Base-by-base conservation (phyloP, 2,797 vertebrate species). In the Phoeniculus purpureus region DNA sequence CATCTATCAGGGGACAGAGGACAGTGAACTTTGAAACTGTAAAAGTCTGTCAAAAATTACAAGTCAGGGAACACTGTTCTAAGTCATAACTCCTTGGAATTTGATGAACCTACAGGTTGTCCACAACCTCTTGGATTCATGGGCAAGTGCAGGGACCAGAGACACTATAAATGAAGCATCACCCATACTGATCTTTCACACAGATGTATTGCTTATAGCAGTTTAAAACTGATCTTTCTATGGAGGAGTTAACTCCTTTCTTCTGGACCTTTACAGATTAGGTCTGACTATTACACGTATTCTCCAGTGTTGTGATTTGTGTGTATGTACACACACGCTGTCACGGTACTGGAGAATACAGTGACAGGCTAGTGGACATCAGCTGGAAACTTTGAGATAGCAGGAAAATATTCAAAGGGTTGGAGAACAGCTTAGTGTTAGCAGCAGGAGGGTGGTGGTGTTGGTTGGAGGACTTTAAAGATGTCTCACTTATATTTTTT, bases 401-500 rank as follows among this genome's bases (percentile, higher is more conserved):
- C 56, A 85, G 78, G 47, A 88, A 37, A 52, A 68, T 26, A 29
- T 59, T 58, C 68, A 61, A 94, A 80, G 96, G 87, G 95, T 37
- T 79, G 78, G 80, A 77, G 85, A 80, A 64, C 32, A 79, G 85
- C 55, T 34, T 90, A 27, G 50, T 4, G 11, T 68, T 82, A 83
- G 67, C 65, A 91, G 75, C 40, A 88, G 68, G 89, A 94, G 95
- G 95, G 94, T 93, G 95, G 93, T 94, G 93, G 66, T 93, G 64
- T 85, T 92, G 90, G 67, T 83, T 90, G 93, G 91, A 91, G 86
- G 84, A 85, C 23, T 91, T 76, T 65, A 85, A 95, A 96, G 94
- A 94, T 96, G 66, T 97, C 97, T 98, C 87, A 98, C 93, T 85
- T 96, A 94, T 96, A 76, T 97, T 97, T 97, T 95, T 96, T 77